Percentiles rank a stretch among this genome's conserved stretches.
Evolutionary conservation across 2,888 invertebrate species (phyloP).

Genomic region (Asteroscopus sphinx): DNA sequence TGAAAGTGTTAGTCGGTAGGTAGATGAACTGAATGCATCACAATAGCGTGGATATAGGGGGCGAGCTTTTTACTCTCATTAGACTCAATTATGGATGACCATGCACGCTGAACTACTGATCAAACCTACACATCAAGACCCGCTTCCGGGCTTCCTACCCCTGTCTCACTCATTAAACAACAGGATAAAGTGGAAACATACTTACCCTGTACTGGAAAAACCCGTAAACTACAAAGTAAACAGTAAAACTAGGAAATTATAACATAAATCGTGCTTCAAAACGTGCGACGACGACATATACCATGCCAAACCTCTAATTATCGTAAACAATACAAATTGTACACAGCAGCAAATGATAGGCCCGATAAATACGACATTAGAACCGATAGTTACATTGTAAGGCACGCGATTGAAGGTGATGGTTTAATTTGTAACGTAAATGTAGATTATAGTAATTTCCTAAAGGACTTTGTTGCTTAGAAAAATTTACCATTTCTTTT

Average conservation of each 20-base stretch:
- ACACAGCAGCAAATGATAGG: constrained; percentile 26
- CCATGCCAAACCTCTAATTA: constrained; percentile 35
- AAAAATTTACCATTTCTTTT: too few species aligned
- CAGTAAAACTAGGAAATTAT: constrained; percentile 25
- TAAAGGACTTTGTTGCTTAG: too few species aligned
- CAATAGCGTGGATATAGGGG: too few species aligned
- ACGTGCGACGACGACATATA: constrained; percentile 21
- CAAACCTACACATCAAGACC: too few species aligned
- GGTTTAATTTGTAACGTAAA: constrained; percentile 6
- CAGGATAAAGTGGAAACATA: background rate
- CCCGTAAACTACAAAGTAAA: constrained; percentile 7
- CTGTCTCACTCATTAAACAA: too few species aligned
- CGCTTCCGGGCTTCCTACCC: too few species aligned
- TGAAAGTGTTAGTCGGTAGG: too few species aligned
- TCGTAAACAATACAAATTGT: constrained; percentile 27
- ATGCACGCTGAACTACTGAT: too few species aligned
- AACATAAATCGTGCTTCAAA: constrained; percentile 21
- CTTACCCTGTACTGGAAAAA: constrained; percentile 18
- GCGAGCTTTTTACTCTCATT: too few species aligned
- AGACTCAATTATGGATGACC: too few species aligned
- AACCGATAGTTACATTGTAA: constrained; percentile 10
- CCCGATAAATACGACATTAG: constrained; percentile 34
- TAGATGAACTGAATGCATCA: too few species aligned
- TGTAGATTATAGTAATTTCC: too few species aligned
- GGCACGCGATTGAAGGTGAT: constrained; percentile 29